A percentile compares a stretch with the other conserved stretches of the same genome.
phyloP scores from a whole-genome alignment of 35 echinoderm and acorn worm species.

The Heliocidaris erythrogramma region DNA sequence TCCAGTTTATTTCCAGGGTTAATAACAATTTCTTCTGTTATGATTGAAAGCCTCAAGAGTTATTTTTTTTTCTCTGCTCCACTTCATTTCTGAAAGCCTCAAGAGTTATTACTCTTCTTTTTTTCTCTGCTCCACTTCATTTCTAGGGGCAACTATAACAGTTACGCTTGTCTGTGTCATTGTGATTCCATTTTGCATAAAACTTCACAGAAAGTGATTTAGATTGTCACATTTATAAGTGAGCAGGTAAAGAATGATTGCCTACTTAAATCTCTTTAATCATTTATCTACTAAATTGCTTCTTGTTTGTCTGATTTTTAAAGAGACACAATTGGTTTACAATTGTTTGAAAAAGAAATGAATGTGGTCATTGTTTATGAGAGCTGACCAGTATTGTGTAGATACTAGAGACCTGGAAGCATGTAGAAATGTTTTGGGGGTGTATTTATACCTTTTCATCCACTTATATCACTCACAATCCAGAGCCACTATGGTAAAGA shows the following conservation, averaged over 20 bases:
- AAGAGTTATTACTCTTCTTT: too few relatives aligned
- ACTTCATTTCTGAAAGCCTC: background rate
- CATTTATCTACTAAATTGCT: background rate
- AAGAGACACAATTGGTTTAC: too few relatives aligned
- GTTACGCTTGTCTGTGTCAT: background rate
- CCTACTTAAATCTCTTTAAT: background rate
- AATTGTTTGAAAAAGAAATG: too few relatives aligned
- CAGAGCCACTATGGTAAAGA: too few relatives aligned
- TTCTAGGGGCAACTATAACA: background rate
- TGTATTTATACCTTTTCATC: too few relatives aligned
- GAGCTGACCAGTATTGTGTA: too few relatives aligned
- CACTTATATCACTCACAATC: too few relatives aligned
- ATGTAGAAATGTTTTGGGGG: too few relatives aligned
- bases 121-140: too few relatives aligned
- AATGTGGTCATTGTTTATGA: too few relatives aligned
- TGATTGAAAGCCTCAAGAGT: background rate
- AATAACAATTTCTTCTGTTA: background rate
- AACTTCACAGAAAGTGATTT: background rate
- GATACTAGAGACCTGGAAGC: too few relatives aligned
- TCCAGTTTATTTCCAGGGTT: background rate
- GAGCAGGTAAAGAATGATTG: background rate
- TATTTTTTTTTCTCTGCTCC: background rate
- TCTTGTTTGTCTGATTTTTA: background rate
- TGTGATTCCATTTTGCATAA: background rate
- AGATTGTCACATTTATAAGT: too few relatives aligned